phyloP scores from a whole-genome alignment of 1,140 invertebrate genomes.

The Euwallacea similis region DNA sequence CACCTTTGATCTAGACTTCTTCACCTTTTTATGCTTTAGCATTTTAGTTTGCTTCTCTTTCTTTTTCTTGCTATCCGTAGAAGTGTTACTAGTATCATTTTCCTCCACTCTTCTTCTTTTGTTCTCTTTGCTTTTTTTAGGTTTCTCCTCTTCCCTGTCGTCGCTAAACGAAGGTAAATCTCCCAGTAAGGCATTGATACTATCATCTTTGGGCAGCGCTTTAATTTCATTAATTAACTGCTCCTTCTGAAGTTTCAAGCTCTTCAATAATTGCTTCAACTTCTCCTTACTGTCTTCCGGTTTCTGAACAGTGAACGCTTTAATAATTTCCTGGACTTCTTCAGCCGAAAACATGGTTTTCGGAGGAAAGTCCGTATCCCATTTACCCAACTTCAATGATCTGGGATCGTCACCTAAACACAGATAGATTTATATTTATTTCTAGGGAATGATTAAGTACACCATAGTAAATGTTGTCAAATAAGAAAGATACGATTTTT shows the following conservation, averaged over 20 bases:
- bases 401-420: constrained; percentile 22
- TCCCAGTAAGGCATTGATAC: constrained; percentile 35
- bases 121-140: not conserved
- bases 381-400: constrained; percentile 39
- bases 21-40: constrained; percentile 22
- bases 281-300: constrained; percentile 39
- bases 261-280: constrained; percentile 44
- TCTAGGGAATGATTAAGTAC: too few relatives aligned
- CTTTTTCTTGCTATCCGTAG: constrained; percentile 4
- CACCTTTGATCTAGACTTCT: constrained; percentile 30
- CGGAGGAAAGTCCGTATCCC: constrained; percentile 38
- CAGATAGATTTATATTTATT: too few relatives aligned
- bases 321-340: constrained; percentile 42
- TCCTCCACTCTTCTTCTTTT: constrained; percentile 7
- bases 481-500: too few relatives aligned
- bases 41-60: constrained; percentile 15
- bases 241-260: constrained; percentile 48
- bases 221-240: constrained; percentile 48
- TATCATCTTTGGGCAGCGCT: constrained; percentile 40
- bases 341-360: constrained; percentile 40
- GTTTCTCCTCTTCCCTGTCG: constrained; percentile 13
- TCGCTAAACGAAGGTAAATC: constrained; percentile 40
- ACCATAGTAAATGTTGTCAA: too few relatives aligned
- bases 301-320: constrained; percentile 35
- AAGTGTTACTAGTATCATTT: constrained; percentile 3